Evolutionary conservation across 2,113 vertebrate genomes (phyloP).

Genomic region (Tyrannus savana): DNA sequence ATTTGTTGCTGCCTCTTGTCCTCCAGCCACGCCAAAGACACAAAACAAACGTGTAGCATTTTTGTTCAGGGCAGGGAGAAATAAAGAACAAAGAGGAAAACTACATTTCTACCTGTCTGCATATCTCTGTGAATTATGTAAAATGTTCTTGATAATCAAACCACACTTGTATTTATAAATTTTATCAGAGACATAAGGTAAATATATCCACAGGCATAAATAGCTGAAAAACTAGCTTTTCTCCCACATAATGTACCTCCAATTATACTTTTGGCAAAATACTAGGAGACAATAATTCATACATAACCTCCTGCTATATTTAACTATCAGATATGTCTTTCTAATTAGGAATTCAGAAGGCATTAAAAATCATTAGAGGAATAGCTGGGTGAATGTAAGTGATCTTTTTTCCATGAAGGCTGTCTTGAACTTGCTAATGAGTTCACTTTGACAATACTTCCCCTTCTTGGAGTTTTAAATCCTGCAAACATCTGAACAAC

Average conservation of each 20-base stretch:
- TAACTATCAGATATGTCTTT: neutral
- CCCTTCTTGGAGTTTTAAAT: neutral
- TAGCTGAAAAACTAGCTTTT: constrained; percentile 6
- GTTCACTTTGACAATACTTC: neutral
- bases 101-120: neutral
- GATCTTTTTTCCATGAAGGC: neutral
- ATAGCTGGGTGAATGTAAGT: neutral
- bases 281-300: neutral
- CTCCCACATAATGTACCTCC: neutral
- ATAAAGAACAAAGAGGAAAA: neutral
- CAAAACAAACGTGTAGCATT: neutral
- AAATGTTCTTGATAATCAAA: neutral
- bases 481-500: neutral
- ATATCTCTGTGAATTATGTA: neutral
- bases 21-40: neutral
- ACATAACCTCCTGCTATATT: neutral
- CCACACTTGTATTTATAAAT: neutral
- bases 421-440: neutral
- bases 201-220: neutral
- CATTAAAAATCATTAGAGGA: neutral
- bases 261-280: constrained; percentile 29
- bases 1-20: neutral
- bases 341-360: constrained; percentile 28
- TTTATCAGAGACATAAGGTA: neutral
- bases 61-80: neutral